Evolutionary conservation across 2,113 vertebrate species (phyloP).

Genomic region (Leuciscus idus): DNA sequence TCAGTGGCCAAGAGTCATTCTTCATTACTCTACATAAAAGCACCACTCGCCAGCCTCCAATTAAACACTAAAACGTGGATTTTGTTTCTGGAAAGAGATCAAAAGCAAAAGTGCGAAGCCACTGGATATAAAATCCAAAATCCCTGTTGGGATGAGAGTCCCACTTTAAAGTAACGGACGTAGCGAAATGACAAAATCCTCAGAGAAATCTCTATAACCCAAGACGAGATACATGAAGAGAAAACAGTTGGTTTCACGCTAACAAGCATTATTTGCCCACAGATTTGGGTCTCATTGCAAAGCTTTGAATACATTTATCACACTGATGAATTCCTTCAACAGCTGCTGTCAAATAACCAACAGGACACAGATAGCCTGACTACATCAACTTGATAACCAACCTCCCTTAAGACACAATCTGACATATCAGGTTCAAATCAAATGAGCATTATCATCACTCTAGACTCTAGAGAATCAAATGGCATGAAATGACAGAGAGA

Average conservation of each 20-base stretch:
- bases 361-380: neutral
- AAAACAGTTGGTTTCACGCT: neutral
- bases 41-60: constrained; percentile 70
- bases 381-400: neutral
- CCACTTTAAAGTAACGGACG: constrained; percentile 56
- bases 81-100: constrained; percentile 67
- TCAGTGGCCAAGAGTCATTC: constrained; percentile 55
- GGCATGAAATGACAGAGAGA: neutral
- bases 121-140: constrained; percentile 41
- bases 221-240: neutral
- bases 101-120: constrained; percentile 60
- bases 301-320: constrained; percentile 19
- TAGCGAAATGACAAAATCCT: constrained; percentile 51
- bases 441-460: neutral
- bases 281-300: neutral
- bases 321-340: neutral
- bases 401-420: neutral
- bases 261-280: constrained; percentile 11
- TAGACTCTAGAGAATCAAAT: neutral
- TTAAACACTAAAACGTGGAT: constrained; percentile 67
- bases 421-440: neutral
- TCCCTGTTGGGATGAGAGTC: constrained; percentile 52
- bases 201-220: constrained; percentile 10
- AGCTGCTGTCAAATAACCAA: neutral
- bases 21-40: constrained; percentile 50